Evolutionary conservation across 2,888 invertebrate species (phyloP).

Genomic region (Phyllotreta striolata): DNA sequence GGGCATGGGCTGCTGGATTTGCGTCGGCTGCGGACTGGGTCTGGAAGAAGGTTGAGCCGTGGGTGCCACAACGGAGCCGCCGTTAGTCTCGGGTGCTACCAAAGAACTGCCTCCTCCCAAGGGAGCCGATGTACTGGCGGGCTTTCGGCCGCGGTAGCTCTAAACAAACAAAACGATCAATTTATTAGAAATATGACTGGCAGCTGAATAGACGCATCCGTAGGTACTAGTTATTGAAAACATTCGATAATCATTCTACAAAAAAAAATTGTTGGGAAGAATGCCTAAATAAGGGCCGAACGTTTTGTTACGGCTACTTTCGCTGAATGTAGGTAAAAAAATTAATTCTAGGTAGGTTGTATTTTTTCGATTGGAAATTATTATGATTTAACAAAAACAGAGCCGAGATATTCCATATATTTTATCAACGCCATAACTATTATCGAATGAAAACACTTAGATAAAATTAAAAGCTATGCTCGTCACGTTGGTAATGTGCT

Average conservation of each 20-base stretch:
- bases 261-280: no score
- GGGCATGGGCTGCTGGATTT: conserved; percentile 55
- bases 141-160: conserved; percentile 61
- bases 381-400: conserved; percentile 2
- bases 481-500: neutral
- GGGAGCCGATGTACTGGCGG: conserved; percentile 55
- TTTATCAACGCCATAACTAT: conserved; percentile 6
- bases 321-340: no score
- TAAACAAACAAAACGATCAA: conserved; percentile 45
- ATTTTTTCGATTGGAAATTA: neutral
- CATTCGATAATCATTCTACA: no score
- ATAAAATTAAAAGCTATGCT: conserved; percentile 1
- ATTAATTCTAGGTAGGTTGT: neutral
- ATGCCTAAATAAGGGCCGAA: no score
- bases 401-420: conserved; percentile 1
- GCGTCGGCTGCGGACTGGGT: conserved; percentile 57
- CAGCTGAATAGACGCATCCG: conserved; percentile 23
- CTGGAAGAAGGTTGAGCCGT: conserved; percentile 53
- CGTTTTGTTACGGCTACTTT: no score
- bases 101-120: conserved; percentile 48
- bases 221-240: conserved; percentile 9
- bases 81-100: conserved; percentile 51
- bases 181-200: conserved; percentile 25
- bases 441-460: conserved; percentile 10
- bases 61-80: conserved; percentile 47